Evolutionary conservation across 1,140 invertebrate species (phyloP).

Genomic region (Trachymyrmex septentrionalis): DNA sequence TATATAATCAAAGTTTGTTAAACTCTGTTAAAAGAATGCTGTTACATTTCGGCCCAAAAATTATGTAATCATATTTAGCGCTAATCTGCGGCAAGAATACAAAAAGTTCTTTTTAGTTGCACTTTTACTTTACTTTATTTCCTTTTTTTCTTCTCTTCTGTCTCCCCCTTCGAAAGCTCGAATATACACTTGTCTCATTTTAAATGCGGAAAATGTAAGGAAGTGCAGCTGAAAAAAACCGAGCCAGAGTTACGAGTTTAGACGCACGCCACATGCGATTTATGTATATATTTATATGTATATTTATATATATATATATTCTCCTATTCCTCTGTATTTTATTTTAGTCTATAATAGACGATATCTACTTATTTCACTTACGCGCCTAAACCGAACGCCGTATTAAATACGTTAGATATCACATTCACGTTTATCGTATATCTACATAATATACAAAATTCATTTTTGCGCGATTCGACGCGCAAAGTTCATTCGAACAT

Average conservation of each 20-base stretch:
- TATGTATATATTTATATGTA: slow-evolving; percentile 57
- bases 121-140: slow-evolving; percentile 39
- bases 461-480: slow-evolving; percentile 8
- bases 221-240: slow-evolving; percentile 33
- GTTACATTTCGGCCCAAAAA: background rate
- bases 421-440: slow-evolving; percentile 82
- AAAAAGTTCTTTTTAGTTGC: slow-evolving; percentile 49
- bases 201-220: slow-evolving; percentile 64
- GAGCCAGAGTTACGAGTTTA: slow-evolving; percentile 43
- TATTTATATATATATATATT: background rate
- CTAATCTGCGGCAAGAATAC: slow-evolving; percentile 46
- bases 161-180: background rate
- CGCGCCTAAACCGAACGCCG: slow-evolving; percentile 74
- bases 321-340: slow-evolving; percentile 41
- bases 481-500: background rate
- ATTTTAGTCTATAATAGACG: slow-evolving; percentile 57
- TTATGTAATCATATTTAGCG: slow-evolving; percentile 47
- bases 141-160: slow-evolving; percentile 5
- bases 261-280: slow-evolving; percentile 50
- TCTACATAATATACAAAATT: slow-evolving; percentile 83
- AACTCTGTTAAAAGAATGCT: slow-evolving; percentile 24
- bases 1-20: background rate
- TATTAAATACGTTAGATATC: slow-evolving; percentile 83
- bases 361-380: slow-evolving; percentile 43
- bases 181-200: slow-evolving; percentile 59